Percentiles rank a stretch among this genome's conserved stretches.
Conservation (phyloP, 2,797 vertebrate genomes). For the Lepus townsendii region DNA sequence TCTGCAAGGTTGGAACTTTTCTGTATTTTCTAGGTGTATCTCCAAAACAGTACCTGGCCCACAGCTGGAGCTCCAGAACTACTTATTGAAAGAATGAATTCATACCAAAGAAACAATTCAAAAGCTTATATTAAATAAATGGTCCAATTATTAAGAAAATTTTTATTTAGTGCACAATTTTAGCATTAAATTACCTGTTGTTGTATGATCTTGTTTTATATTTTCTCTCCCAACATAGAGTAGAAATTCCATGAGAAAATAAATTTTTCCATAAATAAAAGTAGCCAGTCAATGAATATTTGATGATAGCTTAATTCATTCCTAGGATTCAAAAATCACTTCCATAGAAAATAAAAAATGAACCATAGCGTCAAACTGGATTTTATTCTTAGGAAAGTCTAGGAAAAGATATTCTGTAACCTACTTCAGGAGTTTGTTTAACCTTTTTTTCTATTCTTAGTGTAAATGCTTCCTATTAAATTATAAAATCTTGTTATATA, state of each 20-base stretch:
- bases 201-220: neutral
- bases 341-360: neutral
- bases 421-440: neutral
- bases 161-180: neutral
- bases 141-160: neutral
- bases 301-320: neutral
- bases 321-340: neutral
- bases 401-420: conserved; percentile 39
- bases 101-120: neutral
- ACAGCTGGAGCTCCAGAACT: neutral
- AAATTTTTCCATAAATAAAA: neutral
- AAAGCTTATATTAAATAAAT: neutral
- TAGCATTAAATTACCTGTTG: neutral
- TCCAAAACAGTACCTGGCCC: neutral
- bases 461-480: conserved; percentile 45
- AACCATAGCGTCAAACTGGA: neutral
- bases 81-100: neutral
- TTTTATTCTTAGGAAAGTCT: conserved; percentile 47
- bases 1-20: conserved; percentile 29
- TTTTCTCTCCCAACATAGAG: neutral
- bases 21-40: neutral
- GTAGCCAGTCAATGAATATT: neutral
- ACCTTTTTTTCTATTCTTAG: conserved; percentile 36
- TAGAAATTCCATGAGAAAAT: neutral
- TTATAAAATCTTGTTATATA: conserved; percentile 19